Percentiles rank a stretch among this genome's conserved stretches.
These are phyloP conservation scores for Cranoglanis bouderius DNA, from an alignment of 2,113 vertebrate species.

Conservation along the genomic window DNA sequence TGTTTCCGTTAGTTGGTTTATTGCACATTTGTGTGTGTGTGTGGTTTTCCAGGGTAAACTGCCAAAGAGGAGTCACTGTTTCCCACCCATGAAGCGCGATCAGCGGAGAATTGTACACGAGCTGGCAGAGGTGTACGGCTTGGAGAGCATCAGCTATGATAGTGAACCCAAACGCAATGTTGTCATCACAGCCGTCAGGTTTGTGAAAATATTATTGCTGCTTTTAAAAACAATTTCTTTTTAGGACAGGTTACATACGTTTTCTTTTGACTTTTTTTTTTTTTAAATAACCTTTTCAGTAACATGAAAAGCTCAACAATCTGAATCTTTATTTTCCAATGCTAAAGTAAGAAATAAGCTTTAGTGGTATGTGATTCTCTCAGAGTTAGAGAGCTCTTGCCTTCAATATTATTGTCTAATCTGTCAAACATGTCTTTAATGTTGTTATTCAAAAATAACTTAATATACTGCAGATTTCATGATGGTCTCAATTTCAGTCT, in stretches of 20 bases:
- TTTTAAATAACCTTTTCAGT: background rate
- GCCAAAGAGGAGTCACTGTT: slow-evolving; percentile 87
- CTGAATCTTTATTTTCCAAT: background rate
- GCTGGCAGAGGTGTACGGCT: slow-evolving; percentile 86
- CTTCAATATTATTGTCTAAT: background rate
- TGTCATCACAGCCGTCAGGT: slow-evolving; percentile 91
- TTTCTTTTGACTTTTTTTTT: background rate
- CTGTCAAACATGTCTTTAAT: background rate
- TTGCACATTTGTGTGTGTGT: slow-evolving; percentile 44
- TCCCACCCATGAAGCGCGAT: slow-evolving; percentile 95
- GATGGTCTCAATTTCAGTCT: too few species aligned
- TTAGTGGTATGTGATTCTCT: background rate
- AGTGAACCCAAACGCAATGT: slow-evolving; percentile 96
- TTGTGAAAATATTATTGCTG: background rate
- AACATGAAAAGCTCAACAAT: background rate
- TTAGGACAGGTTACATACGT: background rate
- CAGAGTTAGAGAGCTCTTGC: background rate
- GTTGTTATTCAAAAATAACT: background rate
- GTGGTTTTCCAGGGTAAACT: slow-evolving; percentile 82
- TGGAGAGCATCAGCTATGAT: slow-evolving; percentile 96
- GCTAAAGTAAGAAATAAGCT: background rate
- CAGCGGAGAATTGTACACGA: slow-evolving; percentile 93
- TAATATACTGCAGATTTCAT: background rate
- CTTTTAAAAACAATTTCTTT: background rate
- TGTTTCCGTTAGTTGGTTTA: slow-evolving; percentile 28